phyloP scores from a whole-genome alignment of 2,888 invertebrate genomes.

The Acrobasis repandana region DNA sequence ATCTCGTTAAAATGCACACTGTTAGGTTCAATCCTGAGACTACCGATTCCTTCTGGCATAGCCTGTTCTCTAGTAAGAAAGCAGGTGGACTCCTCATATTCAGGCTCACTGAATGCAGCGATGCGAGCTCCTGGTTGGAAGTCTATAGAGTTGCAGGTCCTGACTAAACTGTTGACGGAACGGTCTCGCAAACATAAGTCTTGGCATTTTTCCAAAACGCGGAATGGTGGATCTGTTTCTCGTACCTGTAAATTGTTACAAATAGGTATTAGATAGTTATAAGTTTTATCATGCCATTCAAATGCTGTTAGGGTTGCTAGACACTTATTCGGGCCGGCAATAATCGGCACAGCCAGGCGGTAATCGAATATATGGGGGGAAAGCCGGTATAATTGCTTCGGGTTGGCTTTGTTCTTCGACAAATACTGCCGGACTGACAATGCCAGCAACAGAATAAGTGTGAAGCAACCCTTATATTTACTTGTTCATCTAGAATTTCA shows the following conservation, averaged over 20 bases:
- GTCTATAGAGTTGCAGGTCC: slow-evolving; percentile 94
- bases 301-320: too few species aligned
- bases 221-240: slow-evolving; percentile 92
- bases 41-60: slow-evolving; percentile 93
- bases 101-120: slow-evolving; percentile 90
- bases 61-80: slow-evolving; percentile 93
- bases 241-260: slow-evolving; percentile 80
- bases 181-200: slow-evolving; percentile 92
- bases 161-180: slow-evolving; percentile 90
- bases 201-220: slow-evolving; percentile 94
- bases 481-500: too few species aligned
- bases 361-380: too few species aligned
- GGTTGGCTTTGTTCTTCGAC: too few species aligned
- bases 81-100: slow-evolving; percentile 94
- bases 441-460: too few species aligned
- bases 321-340: too few species aligned
- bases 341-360: too few species aligned
- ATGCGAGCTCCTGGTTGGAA: slow-evolving; percentile 94
- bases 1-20: slow-evolving; percentile 96
- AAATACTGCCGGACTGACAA: too few species aligned
- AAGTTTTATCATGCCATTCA: too few species aligned
- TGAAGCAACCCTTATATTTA: too few species aligned
- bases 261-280: too few species aligned
- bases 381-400: too few species aligned
- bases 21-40: slow-evolving; percentile 93